Conservation (phyloP, 2,113 vertebrate species). For the Limanda limanda region DNA sequence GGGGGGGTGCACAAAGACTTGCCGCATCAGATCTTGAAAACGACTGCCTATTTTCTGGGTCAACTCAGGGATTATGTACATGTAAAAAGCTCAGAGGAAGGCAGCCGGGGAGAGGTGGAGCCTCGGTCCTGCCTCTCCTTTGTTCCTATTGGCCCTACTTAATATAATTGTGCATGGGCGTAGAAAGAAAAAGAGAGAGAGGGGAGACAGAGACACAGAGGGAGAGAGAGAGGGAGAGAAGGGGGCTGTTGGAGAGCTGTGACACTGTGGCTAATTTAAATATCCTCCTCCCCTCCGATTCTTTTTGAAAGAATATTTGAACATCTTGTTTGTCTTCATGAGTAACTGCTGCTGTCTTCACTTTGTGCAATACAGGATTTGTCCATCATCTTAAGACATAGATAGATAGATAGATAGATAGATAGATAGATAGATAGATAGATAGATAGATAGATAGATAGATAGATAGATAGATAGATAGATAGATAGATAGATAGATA, state of each 20-base stretch:
- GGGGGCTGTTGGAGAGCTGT: constrained; percentile 66
- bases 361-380: too few relatives aligned
- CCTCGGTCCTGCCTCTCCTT: constrained; percentile 77
- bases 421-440: constrained; percentile 37
- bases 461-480: too few relatives aligned
- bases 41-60: constrained; percentile 86
- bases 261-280: constrained; percentile 77
- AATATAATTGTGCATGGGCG: constrained; percentile 81
- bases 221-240: background rate
- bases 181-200: constrained; percentile 30
- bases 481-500: constrained; percentile 12
- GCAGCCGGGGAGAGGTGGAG: constrained; percentile 78
- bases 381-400: background rate
- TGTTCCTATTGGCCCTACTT: constrained; percentile 84
- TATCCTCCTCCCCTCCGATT: constrained; percentile 62
- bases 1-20: constrained; percentile 75
- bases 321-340: constrained; percentile 59
- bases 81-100: constrained; percentile 81
- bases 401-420: constrained; percentile 6
- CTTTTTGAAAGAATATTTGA: constrained; percentile 51
- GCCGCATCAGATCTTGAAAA: constrained; percentile 83
- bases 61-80: constrained; percentile 86
- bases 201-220: background rate
- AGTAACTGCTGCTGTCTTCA: constrained; percentile 29
- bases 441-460: constrained; percentile 9